Base-by-base conservation (phyloP, 2,113 vertebrate genomes). In the Sylvilagus bachmani region DNA sequence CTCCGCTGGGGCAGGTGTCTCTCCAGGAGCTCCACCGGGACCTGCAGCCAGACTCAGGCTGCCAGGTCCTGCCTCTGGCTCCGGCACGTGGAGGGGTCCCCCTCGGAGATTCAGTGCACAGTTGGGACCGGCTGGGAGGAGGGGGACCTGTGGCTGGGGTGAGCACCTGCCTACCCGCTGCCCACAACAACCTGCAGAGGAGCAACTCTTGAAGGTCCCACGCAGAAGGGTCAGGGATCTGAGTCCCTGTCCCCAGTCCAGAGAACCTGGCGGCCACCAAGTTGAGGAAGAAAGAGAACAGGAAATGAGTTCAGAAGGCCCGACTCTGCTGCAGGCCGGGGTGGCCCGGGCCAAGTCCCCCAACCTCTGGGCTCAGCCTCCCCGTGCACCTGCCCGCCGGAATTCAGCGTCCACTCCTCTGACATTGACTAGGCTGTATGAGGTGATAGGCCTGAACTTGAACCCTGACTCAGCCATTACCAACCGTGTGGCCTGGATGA, bases 361-460 rank as follows among this genome's bases (percentile, higher is more conserved):
- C 74, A 71, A 69, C 58, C 64, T 2, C 62, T 67, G 4, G 4
- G 19, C 75, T 80, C 55, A 33, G 80, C 24, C 33, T 33, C 44
- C 55, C 58, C 70, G 24, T 49, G 22, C 71, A 44, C 33, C 78
- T 74, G 38, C 55, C 13, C 22, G 69, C 49, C 33, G 25, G 77
- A 88, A 66, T 3, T 16, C 7, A 75, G 25, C 33, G 29, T 62
- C 31, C 17, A 36, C 44, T 25, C 31, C 10, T 0, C 78, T 16
- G 2, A 13, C 38, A 3, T 24, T 0, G 27, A 55, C 31, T 25
- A 29, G 27, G 53, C 22, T 10, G 10, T 8, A 2, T n/a, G 10
- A 14, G 11, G 36, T 33, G 0, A 62, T 49, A 55, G 82, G 6
- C 79, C 36, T 69, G 19, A 77, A 19, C 11, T 0, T 38, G 51